Base-by-base conservation (phyloP, 2,888 invertebrate species). In the Stenotaenia linearis region DNA sequence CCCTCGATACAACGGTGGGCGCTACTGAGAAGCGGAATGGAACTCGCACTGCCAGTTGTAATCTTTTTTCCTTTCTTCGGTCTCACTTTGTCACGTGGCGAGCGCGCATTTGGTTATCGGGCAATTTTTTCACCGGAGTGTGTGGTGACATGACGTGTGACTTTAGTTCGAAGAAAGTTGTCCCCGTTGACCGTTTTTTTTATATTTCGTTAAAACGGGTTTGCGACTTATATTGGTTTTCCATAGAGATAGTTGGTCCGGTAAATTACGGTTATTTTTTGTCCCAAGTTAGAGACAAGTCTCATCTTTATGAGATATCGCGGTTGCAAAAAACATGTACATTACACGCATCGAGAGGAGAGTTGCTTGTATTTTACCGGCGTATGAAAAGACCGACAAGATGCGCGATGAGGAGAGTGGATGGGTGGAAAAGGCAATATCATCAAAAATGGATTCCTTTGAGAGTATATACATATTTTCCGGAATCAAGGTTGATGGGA, bases 261-360 rank as follows among this genome's bases (percentile, higher is more conserved):
- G 21, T 56, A 56, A 56, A 56, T 56, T 56, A 56, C 56, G 23
- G 56, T 56, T 56, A 23, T 56, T 56, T 56, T 56, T 56, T 56
- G 56, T 56, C 56, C 56, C 56, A 56, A 18, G 21, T 56, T 56
- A 56, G 56, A 56, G 21, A 56, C 40, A 32, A 40, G 56, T 23
- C 56, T 56, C 56, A 56, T 56, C 56, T 56, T 56, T 56, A 56
- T 56, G 56, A 56, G 21, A 56, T 56, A 56, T 56, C 56, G 56
- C 56, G 56, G 56, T 56, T 56, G 56, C 56, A 21, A 56, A 56
- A 45, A 56, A 56, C 56, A 56, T 56, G 23, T 56, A 56, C 56
- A 56, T 56, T 56, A 56, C 56, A 56, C 23, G 56, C 56, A 21
- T 21, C 56, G 18, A 56, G 56, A 21, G 56, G 21, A 18, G 21